Evolutionary conservation across 2,888 invertebrate genomes (phyloP).

Genomic region (Drosophila atripex): DNA sequence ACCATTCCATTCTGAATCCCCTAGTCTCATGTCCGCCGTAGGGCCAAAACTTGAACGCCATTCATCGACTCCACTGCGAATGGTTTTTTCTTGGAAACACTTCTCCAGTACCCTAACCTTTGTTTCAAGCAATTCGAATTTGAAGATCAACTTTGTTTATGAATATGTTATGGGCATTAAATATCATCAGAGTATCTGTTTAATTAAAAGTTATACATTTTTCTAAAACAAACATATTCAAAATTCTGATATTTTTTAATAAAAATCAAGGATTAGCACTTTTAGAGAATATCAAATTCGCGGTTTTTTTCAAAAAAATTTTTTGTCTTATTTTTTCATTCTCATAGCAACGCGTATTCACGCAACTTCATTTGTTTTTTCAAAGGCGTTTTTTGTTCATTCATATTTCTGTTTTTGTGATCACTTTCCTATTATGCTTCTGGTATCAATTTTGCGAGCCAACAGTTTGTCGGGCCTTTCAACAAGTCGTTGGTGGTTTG

Average conservation of each 20-base stretch:
- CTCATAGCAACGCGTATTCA: slow-evolving; percentile 17
- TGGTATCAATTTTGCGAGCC: slow-evolving; percentile 22
- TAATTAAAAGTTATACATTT: too few relatives aligned
- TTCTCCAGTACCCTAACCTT: slow-evolving; percentile 15
- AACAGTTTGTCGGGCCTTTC: slow-evolving; percentile 34
- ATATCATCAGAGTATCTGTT: too few relatives aligned
- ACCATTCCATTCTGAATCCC: slow-evolving; percentile 37
- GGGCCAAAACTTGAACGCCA: slow-evolving; percentile 37
- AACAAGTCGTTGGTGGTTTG: slow-evolving; percentile 36
- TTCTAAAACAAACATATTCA: too few relatives aligned
- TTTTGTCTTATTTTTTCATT: slow-evolving; percentile 12
- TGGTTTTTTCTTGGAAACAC: slow-evolving; percentile 5
- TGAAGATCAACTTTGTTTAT: not conserved
- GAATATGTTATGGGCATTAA: not conserved
- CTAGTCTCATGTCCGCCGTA: slow-evolving; percentile 32
- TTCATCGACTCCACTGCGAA: slow-evolving; percentile 29
- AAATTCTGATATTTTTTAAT: too few relatives aligned
- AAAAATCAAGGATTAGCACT: not conserved
- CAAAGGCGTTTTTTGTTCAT: slow-evolving; percentile 15
- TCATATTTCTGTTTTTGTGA: slow-evolving; percentile 29
- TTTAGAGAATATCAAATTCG: not conserved
- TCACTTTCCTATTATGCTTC: slow-evolving; percentile 21
- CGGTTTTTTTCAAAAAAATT: not conserved
- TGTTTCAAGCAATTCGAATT: too few relatives aligned
- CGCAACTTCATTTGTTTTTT: slow-evolving; percentile 40